Percentiles rank a stretch among this genome's conserved stretches.
Conservation (phyloP, 2,797 vertebrate species). For the Loris lydekkerianus region DNA sequence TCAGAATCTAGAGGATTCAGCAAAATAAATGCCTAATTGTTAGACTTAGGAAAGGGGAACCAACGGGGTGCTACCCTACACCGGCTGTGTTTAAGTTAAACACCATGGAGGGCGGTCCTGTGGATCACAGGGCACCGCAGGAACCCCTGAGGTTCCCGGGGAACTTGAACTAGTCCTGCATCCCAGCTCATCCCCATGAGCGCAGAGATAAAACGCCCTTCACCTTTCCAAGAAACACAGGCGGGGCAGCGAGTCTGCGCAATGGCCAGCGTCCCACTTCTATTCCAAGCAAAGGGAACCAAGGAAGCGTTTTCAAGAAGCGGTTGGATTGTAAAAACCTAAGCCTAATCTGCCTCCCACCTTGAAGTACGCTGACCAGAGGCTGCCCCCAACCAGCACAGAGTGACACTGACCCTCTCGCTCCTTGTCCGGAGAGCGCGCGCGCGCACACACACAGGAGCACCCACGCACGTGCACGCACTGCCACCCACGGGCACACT, state of each 20-base stretch:
- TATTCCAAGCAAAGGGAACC: too few relatives aligned
- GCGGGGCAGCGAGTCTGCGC: background rate
- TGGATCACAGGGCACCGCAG: background rate
- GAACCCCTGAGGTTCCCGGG: background rate
- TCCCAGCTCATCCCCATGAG: accelerated
- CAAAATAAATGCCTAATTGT: background rate
- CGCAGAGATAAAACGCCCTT: background rate
- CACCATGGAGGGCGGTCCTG: background rate
- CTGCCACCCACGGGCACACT: background rate
- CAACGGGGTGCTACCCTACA: accelerated
- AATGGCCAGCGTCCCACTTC: background rate
- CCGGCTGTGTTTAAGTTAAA: background rate
- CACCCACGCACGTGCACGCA: background rate
- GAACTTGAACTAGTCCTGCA: background rate
- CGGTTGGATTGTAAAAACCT: background rate
- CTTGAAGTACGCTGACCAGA: background rate
- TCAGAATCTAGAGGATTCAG: background rate
- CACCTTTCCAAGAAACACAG: background rate
- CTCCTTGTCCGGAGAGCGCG: background rate
- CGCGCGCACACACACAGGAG: background rate
- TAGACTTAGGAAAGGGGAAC: background rate
- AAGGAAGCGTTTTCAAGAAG: background rate
- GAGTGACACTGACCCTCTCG: too few relatives aligned
- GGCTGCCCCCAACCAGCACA: background rate
- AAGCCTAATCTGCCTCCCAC: background rate